These are phyloP conservation scores for Drosophila lacertosa DNA, from an alignment of 1,140 invertebrate genomes.

Conservation along the genomic window DNA sequence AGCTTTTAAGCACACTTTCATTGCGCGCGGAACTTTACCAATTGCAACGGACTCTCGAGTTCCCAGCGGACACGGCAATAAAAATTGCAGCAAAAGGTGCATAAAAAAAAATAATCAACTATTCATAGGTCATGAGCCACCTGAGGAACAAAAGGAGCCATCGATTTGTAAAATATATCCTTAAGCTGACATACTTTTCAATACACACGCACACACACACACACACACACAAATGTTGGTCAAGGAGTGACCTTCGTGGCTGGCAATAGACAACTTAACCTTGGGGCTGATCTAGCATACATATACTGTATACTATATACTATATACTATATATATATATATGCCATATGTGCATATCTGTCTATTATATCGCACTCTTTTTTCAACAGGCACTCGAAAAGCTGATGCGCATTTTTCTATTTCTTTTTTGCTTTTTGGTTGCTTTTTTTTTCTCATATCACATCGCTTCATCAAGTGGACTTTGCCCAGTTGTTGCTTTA, in stretches of 20 bases:
- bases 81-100: conserved; percentile 7
- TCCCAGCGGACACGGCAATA: background rate
- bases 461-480: conserved; percentile 21
- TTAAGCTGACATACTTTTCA: conserved; percentile 21
- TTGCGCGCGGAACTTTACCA: background rate
- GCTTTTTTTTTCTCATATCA: background rate
- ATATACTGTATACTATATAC: background rate
- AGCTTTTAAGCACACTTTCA: background rate
- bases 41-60: background rate
- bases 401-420: no score
- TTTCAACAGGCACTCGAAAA: conserved; percentile 19
- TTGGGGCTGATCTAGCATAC: conserved; percentile 56
- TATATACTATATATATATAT: conserved; percentile 6
- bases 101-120: conserved; percentile 39
- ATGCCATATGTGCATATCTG: conserved; percentile 1
- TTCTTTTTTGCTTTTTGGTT: no score
- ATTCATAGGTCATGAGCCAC: conserved; percentile 32
- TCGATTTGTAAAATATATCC: conserved; percentile 22
- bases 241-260: conserved; percentile 40
- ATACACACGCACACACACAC: background rate
- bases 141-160: conserved; percentile 31
- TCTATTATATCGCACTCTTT: background rate
- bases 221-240: conserved; percentile 17
- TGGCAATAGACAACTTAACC: conserved; percentile 60
- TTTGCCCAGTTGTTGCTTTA: background rate